Evolutionary conservation across 2,797 vertebrate species (phyloP).

Genomic region (Mormyrus hasselquistii): DNA sequence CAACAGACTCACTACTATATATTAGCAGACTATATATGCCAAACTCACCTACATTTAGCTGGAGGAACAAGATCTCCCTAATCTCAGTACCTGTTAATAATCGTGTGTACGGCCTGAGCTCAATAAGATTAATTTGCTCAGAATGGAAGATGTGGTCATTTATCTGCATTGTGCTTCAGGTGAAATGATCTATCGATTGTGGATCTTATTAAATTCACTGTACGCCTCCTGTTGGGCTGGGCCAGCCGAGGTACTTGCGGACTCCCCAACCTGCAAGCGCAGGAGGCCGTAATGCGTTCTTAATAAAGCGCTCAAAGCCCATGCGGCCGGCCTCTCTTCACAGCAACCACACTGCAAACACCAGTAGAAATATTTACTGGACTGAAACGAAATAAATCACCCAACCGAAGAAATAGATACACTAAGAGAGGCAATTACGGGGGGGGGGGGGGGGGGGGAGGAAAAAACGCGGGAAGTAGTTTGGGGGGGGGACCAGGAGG

Average conservation of each 20-base stretch:
- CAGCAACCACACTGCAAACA: slow-evolving; percentile 5
- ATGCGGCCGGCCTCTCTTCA: neutral
- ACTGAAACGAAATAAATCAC: slow-evolving; percentile 17
- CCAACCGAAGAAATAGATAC: neutral
- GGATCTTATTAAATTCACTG: slow-evolving; percentile 32
- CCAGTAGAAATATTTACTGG: slow-evolving; percentile 16
- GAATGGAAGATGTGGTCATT: slow-evolving; percentile 27
- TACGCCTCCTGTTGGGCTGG: slow-evolving; percentile 16
- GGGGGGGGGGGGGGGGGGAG: too few species aligned
- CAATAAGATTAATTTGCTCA: slow-evolving; percentile 30
- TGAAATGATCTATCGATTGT: slow-evolving; percentile 40
- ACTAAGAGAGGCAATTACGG: neutral
- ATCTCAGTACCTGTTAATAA: neutral
- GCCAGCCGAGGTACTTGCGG: slow-evolving; percentile 35
- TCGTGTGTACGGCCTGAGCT: slow-evolving; percentile 10
- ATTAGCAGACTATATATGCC: neutral
- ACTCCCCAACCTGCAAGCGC: slow-evolving; percentile 36
- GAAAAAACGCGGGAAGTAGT: too few species aligned
- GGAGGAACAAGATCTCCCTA: neutral
- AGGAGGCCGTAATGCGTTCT: slow-evolving; percentile 26
- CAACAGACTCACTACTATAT: neutral
- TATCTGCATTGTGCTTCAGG: slow-evolving; percentile 30
- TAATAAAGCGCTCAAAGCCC: slow-evolving; percentile 30
- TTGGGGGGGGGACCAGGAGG: too few species aligned
- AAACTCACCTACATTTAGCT: neutral